Evolutionary conservation across 2,797 vertebrate species (phyloP).

Genomic region (Anguilla marmorata): DNA sequence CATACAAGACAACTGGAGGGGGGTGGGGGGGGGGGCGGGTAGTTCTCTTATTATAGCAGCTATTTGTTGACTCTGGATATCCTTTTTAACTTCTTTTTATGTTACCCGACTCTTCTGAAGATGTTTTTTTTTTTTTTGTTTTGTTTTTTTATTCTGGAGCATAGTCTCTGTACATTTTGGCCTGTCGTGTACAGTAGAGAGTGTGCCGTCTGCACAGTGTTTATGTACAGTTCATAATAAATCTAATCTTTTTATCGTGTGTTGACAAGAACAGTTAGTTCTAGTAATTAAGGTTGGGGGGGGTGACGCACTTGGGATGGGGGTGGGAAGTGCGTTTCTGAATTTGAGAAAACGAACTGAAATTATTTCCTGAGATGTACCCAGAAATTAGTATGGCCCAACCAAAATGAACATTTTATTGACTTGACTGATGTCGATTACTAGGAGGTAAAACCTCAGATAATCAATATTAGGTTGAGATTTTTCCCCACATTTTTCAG

Average conservation of each 20-base stretch:
- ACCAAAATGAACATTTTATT: no score
- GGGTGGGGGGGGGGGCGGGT: conserved; percentile 25
- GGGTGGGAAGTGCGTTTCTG: not conserved
- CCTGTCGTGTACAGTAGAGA: conserved; percentile 70
- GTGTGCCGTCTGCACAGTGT: conserved; percentile 74
- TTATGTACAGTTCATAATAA: conserved; percentile 82
- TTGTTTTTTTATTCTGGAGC: conserved; percentile 54
- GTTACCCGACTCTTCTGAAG: conserved; percentile 63
- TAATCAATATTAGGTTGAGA: not conserved
- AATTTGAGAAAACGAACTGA: not conserved
- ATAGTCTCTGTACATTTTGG: conserved; percentile 73
- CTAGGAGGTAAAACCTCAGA: no score
- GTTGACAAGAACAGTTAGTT: conserved; percentile 60
- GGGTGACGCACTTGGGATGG: not conserved
- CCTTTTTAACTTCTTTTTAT: conserved; percentile 49
- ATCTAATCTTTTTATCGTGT: conserved; percentile 76
- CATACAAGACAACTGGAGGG: conserved; percentile 17
- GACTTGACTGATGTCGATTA: no score
- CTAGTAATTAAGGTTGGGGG: not conserved
- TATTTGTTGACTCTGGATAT: conserved; percentile 40
- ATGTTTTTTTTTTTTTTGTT: conserved; percentile 14
- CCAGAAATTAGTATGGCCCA: no score
- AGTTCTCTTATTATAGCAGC: conserved; percentile 45
- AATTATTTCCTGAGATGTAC: no score
- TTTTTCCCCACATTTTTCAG: not conserved